phyloP scores from a whole-genome alignment of 1,140 invertebrate genomes.

The Hesperophylax magnus region DNA sequence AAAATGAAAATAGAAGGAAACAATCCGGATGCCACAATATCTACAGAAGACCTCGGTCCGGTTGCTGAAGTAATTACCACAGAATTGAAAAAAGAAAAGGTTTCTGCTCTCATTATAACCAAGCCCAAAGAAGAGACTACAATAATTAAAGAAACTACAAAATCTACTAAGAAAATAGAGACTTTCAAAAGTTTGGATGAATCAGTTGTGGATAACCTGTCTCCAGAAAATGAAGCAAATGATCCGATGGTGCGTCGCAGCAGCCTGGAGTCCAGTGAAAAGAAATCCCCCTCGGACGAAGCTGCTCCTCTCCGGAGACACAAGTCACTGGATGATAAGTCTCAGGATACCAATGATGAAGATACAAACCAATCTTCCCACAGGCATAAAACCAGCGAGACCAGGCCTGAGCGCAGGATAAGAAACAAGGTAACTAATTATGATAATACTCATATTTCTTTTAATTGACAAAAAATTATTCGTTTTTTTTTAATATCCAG shows the following conservation, averaged over 20 bases:
- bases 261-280: slow-evolving; percentile 71
- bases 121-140: neutral
- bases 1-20: slow-evolving; percentile 42
- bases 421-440: slow-evolving; percentile 74
- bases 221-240: neutral
- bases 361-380: slow-evolving; percentile 69
- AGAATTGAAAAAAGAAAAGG: slow-evolving; percentile 6
- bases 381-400: slow-evolving; percentile 71
- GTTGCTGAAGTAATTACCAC: neutral
- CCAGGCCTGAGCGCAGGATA: slow-evolving; percentile 75
- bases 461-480: too few species aligned
- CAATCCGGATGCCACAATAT: neutral
- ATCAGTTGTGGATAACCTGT: neutral
- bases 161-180: slow-evolving; percentile 28
- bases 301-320: slow-evolving; percentile 67
- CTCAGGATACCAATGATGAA: slow-evolving; percentile 59
- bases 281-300: slow-evolving; percentile 65
- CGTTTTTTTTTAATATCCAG: too few species aligned
- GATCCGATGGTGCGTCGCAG: slow-evolving; percentile 65
- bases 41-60: neutral
- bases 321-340: slow-evolving; percentile 73
- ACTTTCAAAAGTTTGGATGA: slow-evolving; percentile 29
- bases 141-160: neutral
- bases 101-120: neutral
- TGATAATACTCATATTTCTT: too few species aligned